phyloP scores from a whole-genome alignment of 2,888 invertebrate genomes.

The Dryadula phaetusa region DNA sequence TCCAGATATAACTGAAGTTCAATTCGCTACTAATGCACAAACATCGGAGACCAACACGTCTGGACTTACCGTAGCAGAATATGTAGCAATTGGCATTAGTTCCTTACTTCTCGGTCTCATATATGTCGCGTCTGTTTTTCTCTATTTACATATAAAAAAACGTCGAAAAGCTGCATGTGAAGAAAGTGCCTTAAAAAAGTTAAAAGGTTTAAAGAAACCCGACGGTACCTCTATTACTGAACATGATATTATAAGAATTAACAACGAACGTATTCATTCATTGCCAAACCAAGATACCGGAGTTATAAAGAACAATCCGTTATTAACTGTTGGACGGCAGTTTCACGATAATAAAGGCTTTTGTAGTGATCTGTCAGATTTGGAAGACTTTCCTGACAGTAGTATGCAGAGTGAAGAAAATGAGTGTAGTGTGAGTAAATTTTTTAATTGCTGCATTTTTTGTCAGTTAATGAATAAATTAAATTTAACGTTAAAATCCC shows the following conservation, averaged over 20 bases:
- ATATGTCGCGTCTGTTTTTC: slow-evolving; percentile 93
- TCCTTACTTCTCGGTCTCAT: slow-evolving; percentile 93
- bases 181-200: slow-evolving; percentile 71
- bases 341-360: slow-evolving; percentile 80
- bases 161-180: slow-evolving; percentile 80
- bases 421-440: slow-evolving; percentile 61
- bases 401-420: slow-evolving; percentile 67
- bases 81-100: slow-evolving; percentile 92
- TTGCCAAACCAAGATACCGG: slow-evolving; percentile 86
- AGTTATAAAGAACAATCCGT: slow-evolving; percentile 91
- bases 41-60: slow-evolving; percentile 82
- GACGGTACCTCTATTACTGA: slow-evolving; percentile 74
- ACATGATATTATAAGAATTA: slow-evolving; percentile 76
- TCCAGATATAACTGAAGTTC: slow-evolving; percentile 91
- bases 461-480: not conserved
- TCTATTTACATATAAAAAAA: slow-evolving; percentile 91
- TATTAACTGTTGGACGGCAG: slow-evolving; percentile 85
- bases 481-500: not conserved
- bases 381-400: slow-evolving; percentile 83
- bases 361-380: slow-evolving; percentile 85
- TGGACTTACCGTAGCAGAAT: slow-evolving; percentile 89
- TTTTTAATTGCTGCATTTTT: not conserved
- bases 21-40: slow-evolving; percentile 88
- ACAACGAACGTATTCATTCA: slow-evolving; percentile 69
- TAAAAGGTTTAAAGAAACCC: slow-evolving; percentile 71